A percentile compares a stretch with the other conserved stretches of the same genome.
These are phyloP conservation scores for Zaprionus davidi DNA, from an alignment of 1,140 invertebrate species.

Conservation along the genomic window DNA sequence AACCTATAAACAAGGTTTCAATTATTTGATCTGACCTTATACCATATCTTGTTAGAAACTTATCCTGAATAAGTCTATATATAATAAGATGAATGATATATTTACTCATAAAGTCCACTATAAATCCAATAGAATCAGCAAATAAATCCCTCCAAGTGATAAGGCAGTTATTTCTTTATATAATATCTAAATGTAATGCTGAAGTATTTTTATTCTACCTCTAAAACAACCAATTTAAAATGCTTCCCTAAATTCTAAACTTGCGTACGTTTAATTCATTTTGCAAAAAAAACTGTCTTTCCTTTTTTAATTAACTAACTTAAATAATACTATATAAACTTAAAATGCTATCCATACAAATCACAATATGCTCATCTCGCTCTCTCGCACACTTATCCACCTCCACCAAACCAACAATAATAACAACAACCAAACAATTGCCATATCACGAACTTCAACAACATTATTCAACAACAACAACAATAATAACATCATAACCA, in stretches of 20 bases:
- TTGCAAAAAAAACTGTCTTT: not conserved
- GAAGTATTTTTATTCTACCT: not conserved
- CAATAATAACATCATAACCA: conserved; percentile 19
- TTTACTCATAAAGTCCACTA: not conserved
- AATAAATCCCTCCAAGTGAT: not conserved
- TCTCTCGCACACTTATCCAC: conserved; percentile 39
- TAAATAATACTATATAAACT: conserved; percentile 39
- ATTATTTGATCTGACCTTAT: not conserved
- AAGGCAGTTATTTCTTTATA: not conserved
- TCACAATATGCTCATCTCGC: conserved; percentile 59
- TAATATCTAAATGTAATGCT: conserved; percentile 10
- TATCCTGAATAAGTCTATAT: not conserved
- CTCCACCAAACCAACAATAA: conserved; percentile 41
- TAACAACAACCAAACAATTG: conserved; percentile 43
- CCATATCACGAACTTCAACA: conserved; percentile 26
- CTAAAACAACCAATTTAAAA: not conserved
- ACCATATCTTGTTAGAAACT: not conserved
- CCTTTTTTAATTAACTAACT: conserved; percentile 21
- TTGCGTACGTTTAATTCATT: not conserved
- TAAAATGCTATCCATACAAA: conserved; percentile 65
- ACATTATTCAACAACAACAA: conserved; percentile 14
- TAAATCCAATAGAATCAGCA: not conserved
- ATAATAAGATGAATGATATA: not conserved
- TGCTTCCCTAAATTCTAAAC: not conserved
- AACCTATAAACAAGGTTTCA: not conserved